Base-by-base conservation (phyloP, 2,113 vertebrate genomes). In the Poicephalus meyeri region DNA sequence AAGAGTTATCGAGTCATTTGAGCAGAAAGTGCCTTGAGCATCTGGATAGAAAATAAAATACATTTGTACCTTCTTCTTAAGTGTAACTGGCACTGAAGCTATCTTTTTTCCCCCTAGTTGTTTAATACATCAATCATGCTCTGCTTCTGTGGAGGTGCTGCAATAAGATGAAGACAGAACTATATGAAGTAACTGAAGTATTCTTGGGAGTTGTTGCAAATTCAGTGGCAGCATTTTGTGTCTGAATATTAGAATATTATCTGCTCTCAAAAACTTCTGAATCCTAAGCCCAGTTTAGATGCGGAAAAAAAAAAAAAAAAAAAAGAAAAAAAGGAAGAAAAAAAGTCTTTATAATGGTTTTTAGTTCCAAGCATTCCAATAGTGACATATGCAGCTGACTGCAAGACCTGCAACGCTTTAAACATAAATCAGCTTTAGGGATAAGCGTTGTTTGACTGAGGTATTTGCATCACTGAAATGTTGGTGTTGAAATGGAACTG, bases 21-120 rank as follows among this genome's bases (percentile, higher is more conserved):
- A 94, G 70, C 65, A 94, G 80, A 92, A 95, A 92, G 65, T 41
- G 44, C 73, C 70, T 82, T 72, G 29, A 91, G 89, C 65, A 69
- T 92, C 65, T 76, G 35, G 65, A 84, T 69, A 79, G 33, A 92
- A 95, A 87, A 91, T 47, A 93, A 95, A 89, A 81, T 41, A 86
- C 5, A 79, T 93, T 89, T 95, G 33, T 82, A 52, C 91, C 73
- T 77, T 89, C 44, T 69, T 90, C 70, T 92, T 29, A 88, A 91
- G 26, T 68, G 31, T 81, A 95, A 85, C 70, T 69, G 69, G 55
- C 80, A 91, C 49, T 58, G 49, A 93, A 87, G 33, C 16, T 89
- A 80, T 82, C 33, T 95, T 81, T 50, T 14, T 55, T 5, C 29
- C 28, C 86, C n/a, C 42, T 50, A 55, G 50, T 81, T 78, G 18